Evolutionary conservation across 2,797 vertebrate species (phyloP).

Genomic region (Argyrosomus regius): DNA sequence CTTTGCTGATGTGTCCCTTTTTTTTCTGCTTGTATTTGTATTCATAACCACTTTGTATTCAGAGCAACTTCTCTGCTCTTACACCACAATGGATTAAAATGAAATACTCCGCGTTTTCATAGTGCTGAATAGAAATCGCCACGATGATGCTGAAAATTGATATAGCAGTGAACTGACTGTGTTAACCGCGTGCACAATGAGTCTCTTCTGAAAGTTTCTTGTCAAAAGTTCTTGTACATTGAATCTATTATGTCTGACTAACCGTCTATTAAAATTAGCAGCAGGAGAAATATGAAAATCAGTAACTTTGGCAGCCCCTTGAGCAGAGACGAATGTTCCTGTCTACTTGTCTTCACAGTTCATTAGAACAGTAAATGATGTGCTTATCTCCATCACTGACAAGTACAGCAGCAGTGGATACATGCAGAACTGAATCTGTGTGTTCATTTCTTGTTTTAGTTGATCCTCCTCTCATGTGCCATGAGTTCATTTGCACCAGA

Average conservation of each 20-base stretch:
- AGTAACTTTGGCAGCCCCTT: constrained; percentile 8
- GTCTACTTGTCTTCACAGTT: constrained; percentile 1
- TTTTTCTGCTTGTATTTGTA: background rate
- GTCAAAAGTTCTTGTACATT: background rate
- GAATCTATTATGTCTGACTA: background rate
- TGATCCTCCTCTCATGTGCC: background rate
- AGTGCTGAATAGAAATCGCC: background rate
- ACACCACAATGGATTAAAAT: background rate
- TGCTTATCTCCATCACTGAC: background rate
- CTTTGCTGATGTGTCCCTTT: background rate
- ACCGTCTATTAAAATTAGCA: constrained; percentile 15
- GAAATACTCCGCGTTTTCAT: background rate
- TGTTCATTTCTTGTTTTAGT: background rate
- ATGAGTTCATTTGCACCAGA: background rate
- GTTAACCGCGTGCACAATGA: background rate
- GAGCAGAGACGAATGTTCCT: background rate
- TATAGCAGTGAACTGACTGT: background rate
- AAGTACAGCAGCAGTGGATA: background rate
- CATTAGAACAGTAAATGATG: constrained; percentile 38
- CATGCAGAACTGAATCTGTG: background rate
- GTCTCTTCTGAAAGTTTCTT: background rate
- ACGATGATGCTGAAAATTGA: background rate
- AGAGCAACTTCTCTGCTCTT: background rate
- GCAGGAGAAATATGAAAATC: background rate
- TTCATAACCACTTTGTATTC: constrained; percentile 15